Conservation (phyloP, 1,140 invertebrate species). For the Scaptomyza pallida region DNA sequence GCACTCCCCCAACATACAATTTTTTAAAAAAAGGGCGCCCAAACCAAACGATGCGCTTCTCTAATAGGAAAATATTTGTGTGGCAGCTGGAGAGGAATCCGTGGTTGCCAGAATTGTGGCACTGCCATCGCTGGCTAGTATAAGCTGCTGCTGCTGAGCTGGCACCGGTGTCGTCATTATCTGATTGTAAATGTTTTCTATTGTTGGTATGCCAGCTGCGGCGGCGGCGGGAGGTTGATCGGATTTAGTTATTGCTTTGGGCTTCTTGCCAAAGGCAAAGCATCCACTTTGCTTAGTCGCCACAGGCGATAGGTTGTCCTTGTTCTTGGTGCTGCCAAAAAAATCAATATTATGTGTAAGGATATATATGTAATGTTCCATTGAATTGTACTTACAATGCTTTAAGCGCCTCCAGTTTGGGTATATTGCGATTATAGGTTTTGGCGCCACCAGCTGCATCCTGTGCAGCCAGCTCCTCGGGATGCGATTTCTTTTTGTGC, state of each 20-base stretch:
- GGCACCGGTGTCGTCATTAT: conserved; percentile 45
- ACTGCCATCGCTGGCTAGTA: conserved; percentile 19
- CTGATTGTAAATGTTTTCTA: conserved; percentile 66
- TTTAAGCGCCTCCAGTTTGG: conserved; percentile 78
- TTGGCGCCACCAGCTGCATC: conserved; percentile 78
- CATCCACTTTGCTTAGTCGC: conserved; percentile 78
- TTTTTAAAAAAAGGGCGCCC: conserved; percentile 42
- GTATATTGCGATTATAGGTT: conserved; percentile 76
- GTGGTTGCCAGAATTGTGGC: conserved; percentile 7
- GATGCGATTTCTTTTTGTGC: conserved; percentile 84
- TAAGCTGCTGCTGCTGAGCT: conserved; percentile 10
- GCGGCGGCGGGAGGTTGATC: conserved; percentile 9
- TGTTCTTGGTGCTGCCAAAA: conserved; percentile 63
- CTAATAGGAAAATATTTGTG: conserved; percentile 31
- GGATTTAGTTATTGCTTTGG: conserved; percentile 43
- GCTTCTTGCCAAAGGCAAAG: conserved; percentile 74
- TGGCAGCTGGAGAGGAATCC: neutral
- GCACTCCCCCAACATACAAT: neutral
- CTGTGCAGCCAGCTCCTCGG: conserved; percentile 82
- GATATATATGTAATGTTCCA: neutral
- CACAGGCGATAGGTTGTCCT: conserved; percentile 75
- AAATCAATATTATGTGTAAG: neutral
- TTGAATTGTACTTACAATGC: conserved; percentile 56
- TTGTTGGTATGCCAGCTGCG: conserved; percentile 55
- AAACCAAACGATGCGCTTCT: neutral